Evolutionary conservation across 2,113 vertebrate genomes (phyloP), one percentile per base, ranked within the genome.

Genomic region (Takifugu flavidus): DNA sequence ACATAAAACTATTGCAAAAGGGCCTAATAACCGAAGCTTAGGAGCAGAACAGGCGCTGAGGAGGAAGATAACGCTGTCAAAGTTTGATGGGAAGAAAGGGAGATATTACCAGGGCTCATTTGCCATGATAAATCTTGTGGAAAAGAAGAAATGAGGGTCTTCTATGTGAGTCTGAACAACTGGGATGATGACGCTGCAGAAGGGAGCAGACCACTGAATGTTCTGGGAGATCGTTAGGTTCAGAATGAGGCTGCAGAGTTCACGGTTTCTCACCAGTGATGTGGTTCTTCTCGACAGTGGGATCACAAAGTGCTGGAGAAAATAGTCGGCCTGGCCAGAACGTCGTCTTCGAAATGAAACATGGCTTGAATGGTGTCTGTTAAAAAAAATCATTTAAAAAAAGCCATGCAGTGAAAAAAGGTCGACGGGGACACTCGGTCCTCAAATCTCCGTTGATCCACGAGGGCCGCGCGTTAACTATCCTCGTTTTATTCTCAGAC

Each of bases 21-120:
- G 27, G 46, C 26, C 67, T 2, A 4, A 34, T 44, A 66, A 65
- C 39, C 56, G 55, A 68, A 63, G 47, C 27, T 59, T 29, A 14
- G 42, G 12, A 53, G 26, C 25, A 12, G 27, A 54, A 44, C 12
- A 42, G 15, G 51, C n/a, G 12, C 29, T 6, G 25, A 51, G 44
- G 12, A 31, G 26, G 53, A 25, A 25, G 26, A 39, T 2, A 27
- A 63, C 15, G 52, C 5, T 56, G 66, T 25, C 15, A 58, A 39
- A 28, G 25, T 61, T 52, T 2, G n/a, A 43, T 65, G 45, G 4
- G 45, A n/a, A 47, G 45, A 47, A 47, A 14, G n/a, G 1, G 13
- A 12, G 45, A 6, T 5, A n/a, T 12, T 13, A 46, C 45, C 31
- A 34, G 6, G 6, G 31, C 31, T 34, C 31, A 34, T 34, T 34